phyloP scores from a whole-genome alignment of 2,797 vertebrate genomes.

The Coranthus polyacanthus region DNA sequence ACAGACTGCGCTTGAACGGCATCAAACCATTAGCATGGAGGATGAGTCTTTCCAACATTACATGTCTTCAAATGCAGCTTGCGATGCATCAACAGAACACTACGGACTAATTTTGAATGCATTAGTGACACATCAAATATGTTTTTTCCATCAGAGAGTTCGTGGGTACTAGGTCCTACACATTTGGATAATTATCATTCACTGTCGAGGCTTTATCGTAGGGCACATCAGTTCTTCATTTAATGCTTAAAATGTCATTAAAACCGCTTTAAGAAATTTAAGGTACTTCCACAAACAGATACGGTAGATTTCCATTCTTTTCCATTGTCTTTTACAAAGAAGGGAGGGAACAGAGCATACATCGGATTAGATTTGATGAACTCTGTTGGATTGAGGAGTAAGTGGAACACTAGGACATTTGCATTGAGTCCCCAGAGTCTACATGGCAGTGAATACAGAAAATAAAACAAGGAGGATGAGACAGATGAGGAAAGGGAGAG shows the following conservation, averaged over 20 bases:
- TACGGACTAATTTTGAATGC: too few relatives aligned
- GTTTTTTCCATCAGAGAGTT: too few relatives aligned
- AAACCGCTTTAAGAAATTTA: conserved; percentile 6
- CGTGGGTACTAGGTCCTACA: too few relatives aligned
- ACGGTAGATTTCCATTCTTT: neutral
- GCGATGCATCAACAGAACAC: too few relatives aligned
- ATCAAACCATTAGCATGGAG: too few relatives aligned
- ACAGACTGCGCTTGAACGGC: too few relatives aligned
- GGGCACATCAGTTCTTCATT: neutral
- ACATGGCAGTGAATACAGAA: conserved; percentile 31
- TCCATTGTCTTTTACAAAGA: conserved; percentile 20
- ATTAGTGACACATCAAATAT: too few relatives aligned
- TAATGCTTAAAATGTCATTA: neutral
- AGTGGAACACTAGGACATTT: conserved; percentile 65
- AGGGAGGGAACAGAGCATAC: conserved; percentile 32
- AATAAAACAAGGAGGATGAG: conserved; percentile 38
- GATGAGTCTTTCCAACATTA: too few relatives aligned
- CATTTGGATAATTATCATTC: too few relatives aligned
- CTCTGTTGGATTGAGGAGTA: conserved; percentile 61
- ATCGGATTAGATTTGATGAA: conserved; percentile 72
- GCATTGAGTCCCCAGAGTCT: conserved; percentile 61
- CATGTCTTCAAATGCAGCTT: too few relatives aligned
- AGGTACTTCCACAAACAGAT: conserved; percentile 17
- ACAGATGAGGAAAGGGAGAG: neutral
- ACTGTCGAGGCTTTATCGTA: neutral